Base-by-base conservation (phyloP, 2,113 vertebrate genomes). In the Triplophysa rosa region DNA sequence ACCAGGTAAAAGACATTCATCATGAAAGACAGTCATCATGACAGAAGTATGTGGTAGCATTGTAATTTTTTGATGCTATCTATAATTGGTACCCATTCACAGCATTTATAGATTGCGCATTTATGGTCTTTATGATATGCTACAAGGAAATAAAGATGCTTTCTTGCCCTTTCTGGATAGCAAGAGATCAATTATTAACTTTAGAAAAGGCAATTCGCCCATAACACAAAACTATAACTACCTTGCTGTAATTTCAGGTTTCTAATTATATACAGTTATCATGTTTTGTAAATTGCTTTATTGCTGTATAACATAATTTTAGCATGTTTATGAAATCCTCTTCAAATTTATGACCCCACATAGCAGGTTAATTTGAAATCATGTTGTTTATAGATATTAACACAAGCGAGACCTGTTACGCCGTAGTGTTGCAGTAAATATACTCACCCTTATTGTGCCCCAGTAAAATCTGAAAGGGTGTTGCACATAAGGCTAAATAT, bases 401-500 rank as follows among this genome's bases (percentile, higher is more conserved):
- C 59, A 54, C 13, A 17, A n/a, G 65, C 62, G 13, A 17, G 24
- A 56, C 54, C 47, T 85, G 84, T 80, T 80, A 49, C 19, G 65
- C 74, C 8, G 8, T 12, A n/a, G 12, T 61, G 66, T 29, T 24
- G 58, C 17, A 23, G 79, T 64, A 26, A 29, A 24, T 42, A 33
- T 33, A 24, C 61, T 54, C 17, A 49, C 23, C 24, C 45, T 21
- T 26, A 76, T 42, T 80, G 63, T 81, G 58, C 75, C 58, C 64
- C 49, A 64, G 12, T 21, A 21, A 52, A 84, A 33, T 76, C 61
- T 49, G 58, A 58, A 64, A 70, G 23, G 66, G 79, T 65, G 61
- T 52, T 80, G 68, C 86, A 76, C 87, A 87, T 88, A 87, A 70
- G 87, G 87, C 90, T 92, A 89, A 91, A 89, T 89, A 87, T 90